phyloP scores from a whole-genome alignment of 2,797 vertebrate genomes.

The Austrolebias charrua region DNA sequence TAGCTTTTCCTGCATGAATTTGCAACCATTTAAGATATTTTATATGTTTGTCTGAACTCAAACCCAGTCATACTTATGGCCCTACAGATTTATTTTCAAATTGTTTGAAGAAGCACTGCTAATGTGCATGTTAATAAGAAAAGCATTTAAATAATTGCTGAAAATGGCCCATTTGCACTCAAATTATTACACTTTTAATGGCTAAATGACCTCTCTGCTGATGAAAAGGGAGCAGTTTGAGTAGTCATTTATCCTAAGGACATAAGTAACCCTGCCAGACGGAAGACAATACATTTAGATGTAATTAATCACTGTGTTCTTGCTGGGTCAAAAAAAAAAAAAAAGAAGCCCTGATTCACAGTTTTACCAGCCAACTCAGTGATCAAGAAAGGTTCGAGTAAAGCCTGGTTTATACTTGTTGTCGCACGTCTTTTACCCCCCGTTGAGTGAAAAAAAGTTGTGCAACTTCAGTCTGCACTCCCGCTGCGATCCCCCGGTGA shows the following conservation, averaged over 20 bases:
- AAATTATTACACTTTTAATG: constrained; percentile 59
- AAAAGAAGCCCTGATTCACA: constrained; percentile 49
- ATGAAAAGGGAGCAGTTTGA: constrained; percentile 64
- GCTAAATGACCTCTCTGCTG: constrained; percentile 42
- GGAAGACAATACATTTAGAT: constrained; percentile 67
- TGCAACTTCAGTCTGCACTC: no score
- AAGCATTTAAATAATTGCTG: constrained; percentile 53
- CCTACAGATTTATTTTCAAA: constrained; percentile 14
- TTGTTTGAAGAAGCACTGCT: constrained; percentile 19
- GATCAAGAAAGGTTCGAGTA: constrained; percentile 48
- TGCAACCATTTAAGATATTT: constrained; percentile 5
- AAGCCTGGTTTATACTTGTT: no score
- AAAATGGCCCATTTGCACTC: constrained; percentile 54
- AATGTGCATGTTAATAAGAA: constrained; percentile 49
- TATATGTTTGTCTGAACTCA: constrained; percentile 33
- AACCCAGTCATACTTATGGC: constrained; percentile 24
- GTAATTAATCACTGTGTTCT: constrained; percentile 71
- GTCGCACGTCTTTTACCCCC: no score
- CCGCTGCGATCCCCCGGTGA: no score
- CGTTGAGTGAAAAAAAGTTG: no score
- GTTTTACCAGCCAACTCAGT: constrained; percentile 49
- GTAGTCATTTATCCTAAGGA: constrained; percentile 64
- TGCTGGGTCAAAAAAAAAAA: constrained; percentile 50
- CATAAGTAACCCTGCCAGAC: constrained; percentile 72
- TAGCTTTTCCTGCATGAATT: neutral